Percentiles rank a stretch among this genome's conserved stretches.
These are phyloP conservation scores for Drosophila obscura DNA, from an alignment of 1,140 invertebrate genomes.

Conservation along the genomic window DNA sequence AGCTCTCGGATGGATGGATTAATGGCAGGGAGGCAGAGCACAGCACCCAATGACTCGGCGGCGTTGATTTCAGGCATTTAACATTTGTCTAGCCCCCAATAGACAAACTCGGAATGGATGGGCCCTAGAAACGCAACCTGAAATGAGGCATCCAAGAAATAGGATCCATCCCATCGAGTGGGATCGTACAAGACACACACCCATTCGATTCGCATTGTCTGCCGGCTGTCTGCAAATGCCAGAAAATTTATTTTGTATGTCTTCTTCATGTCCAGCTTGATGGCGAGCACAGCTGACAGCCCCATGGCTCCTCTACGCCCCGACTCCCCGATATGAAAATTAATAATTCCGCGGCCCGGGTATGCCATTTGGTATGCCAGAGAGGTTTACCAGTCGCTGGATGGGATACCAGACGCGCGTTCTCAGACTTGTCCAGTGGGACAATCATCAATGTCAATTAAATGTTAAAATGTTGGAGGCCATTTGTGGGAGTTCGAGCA, in stretches of 20 bases:
- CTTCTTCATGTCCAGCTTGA: conserved; percentile 68
- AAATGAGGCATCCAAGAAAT: neutral
- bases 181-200: conserved; percentile 1
- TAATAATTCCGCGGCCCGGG: conserved; percentile 60
- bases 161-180: neutral
- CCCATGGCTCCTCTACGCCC: conserved; percentile 42
- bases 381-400: neutral
- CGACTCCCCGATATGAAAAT: conserved; percentile 69
- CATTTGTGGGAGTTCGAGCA: conserved; percentile 61
- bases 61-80: conserved; percentile 64
- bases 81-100: conserved; percentile 38
- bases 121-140: conserved; percentile 55
- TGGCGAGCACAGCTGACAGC: conserved; percentile 53
- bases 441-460: conserved; percentile 79
- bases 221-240: conserved; percentile 70
- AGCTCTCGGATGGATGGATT: neutral
- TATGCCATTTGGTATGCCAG: conserved; percentile 40
- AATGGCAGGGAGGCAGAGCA: conserved; percentile 6
- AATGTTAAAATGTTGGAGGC: conserved; percentile 70
- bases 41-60: conserved; percentile 53
- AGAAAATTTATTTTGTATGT: conserved; percentile 77
- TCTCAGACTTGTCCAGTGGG: conserved; percentile 67
- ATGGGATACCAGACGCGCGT: conserved; percentile 44
- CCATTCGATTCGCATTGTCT: conserved; percentile 40
- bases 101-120: conserved; percentile 58